Conservation (phyloP, 2,113 vertebrate genomes). For the Nycticebus coucang region DNA sequence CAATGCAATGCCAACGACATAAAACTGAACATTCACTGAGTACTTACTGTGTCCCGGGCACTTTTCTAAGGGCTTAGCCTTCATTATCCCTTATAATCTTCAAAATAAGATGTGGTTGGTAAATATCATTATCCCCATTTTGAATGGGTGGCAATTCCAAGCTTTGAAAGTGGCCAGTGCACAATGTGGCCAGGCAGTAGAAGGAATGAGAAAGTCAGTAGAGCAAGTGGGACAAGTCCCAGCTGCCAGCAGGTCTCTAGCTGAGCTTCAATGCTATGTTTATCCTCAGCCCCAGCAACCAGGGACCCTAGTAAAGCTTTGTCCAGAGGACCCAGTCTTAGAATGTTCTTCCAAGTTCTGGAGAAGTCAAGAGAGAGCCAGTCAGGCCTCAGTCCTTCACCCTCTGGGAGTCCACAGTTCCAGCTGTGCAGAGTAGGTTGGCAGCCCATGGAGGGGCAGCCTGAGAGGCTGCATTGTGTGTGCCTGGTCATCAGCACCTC, state of each 20-base stretch:
- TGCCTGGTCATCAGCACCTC: fast-evolving
- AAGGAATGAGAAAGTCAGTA: neutral
- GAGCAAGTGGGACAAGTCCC: neutral
- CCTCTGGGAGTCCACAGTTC: neutral
- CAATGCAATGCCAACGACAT: neutral
- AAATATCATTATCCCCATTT: neutral
- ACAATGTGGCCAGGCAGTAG: fast-evolving
- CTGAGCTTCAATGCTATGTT: neutral
- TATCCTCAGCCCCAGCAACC: neutral
- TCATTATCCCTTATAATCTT: constrained; percentile 1
- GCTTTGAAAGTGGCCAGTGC: neutral
- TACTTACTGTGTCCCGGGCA: neutral
- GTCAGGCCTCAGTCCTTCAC: neutral
- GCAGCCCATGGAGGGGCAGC: neutral
- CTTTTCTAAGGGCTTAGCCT: neutral
- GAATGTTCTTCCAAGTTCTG: neutral
- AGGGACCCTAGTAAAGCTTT: neutral
- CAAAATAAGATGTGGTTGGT: neutral
- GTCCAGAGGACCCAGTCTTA: neutral
- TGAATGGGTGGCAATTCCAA: fast-evolving
- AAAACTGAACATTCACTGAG: neutral
- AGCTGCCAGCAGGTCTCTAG: fast-evolving
- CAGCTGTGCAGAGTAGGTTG: neutral
- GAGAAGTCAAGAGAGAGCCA: neutral
- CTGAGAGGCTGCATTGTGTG: neutral